phyloP scores from a whole-genome alignment of 2,797 vertebrate species.

The Serranus cabrilla region DNA sequence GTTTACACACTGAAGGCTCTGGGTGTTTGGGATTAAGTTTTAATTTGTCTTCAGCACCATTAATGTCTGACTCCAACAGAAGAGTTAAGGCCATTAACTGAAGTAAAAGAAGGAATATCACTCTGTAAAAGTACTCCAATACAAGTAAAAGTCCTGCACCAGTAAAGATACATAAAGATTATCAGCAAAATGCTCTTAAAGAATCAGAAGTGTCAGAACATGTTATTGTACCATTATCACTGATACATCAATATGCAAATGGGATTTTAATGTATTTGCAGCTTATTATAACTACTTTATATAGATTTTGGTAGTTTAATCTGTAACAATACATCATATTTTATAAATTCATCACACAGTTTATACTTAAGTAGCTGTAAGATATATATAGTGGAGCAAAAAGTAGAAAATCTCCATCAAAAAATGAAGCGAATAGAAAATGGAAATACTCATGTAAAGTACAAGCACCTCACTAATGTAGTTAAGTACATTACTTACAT shows the following conservation, averaged over 20 bases:
- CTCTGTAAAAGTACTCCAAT: background rate
- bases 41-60: conserved; percentile 14
- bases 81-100: background rate
- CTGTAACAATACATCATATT: background rate
- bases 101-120: background rate
- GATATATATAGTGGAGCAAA: background rate
- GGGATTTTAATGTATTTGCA: background rate
- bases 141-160: background rate
- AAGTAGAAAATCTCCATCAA: background rate
- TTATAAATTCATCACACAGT: background rate
- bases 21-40: conserved; percentile 33
- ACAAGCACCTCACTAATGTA: background rate
- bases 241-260: background rate
- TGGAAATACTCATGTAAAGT: background rate
- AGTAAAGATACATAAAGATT: background rate
- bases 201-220: background rate
- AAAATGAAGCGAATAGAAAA: background rate
- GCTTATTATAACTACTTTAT: background rate
- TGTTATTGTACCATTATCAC: background rate
- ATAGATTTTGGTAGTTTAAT: background rate
- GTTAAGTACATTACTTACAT: background rate
- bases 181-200: background rate
- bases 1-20: conserved; percentile 73
- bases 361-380: background rate
- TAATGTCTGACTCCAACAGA: background rate